phyloP scores from a whole-genome alignment of 2,113 vertebrate species.

The Oxyruncus cristatus region DNA sequence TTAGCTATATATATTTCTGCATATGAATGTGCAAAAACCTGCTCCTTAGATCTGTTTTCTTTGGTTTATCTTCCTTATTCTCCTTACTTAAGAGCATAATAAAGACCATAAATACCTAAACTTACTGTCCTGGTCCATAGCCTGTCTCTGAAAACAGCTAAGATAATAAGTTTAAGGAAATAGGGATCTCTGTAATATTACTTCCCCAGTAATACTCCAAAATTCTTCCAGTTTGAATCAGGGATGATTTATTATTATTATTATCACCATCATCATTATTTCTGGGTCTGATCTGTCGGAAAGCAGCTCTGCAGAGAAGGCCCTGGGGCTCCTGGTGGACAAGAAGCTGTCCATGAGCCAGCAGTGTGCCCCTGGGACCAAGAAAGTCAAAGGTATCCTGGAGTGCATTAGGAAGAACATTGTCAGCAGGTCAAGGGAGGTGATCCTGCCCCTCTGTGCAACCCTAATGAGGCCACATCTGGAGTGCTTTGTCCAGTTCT shows the following conservation, averaged over 20 bases:
- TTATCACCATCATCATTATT: background rate
- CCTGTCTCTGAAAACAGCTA: background rate
- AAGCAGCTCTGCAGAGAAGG: background rate
- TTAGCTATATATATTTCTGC: background rate
- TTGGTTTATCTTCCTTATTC: background rate
- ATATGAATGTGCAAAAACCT: background rate
- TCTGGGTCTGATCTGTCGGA: accelerated
- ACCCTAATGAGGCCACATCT: background rate
- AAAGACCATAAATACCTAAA: background rate
- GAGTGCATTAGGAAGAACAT: background rate
- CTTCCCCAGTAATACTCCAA: background rate
- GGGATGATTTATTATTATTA: background rate
- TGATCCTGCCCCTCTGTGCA: background rate
- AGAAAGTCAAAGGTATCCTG: background rate
- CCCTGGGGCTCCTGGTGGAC: background rate
- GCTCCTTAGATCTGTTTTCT: background rate
- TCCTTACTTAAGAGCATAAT: background rate
- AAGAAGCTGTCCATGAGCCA: background rate
- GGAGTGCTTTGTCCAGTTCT: background rate
- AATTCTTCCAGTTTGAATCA: background rate
- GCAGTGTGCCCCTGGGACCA: background rate
- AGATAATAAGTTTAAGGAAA: background rate
- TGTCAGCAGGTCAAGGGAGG: background rate
- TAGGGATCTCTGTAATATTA: background rate
- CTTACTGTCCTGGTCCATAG: background rate